Conservation (phyloP, 1,140 invertebrate genomes). For the Zaprionus ghesquierei region DNA sequence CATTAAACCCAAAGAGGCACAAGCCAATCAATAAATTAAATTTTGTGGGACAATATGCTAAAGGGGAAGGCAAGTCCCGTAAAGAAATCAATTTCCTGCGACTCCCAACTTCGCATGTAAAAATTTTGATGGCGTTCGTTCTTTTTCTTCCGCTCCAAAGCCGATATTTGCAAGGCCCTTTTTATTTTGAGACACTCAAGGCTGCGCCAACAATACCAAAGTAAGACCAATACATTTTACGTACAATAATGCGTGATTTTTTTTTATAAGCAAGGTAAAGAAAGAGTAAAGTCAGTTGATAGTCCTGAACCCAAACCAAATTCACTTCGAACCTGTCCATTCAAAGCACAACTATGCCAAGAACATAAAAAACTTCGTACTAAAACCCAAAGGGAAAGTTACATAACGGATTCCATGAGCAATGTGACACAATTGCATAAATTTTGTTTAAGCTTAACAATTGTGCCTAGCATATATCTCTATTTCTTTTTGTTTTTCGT, state of each 20-base stretch:
- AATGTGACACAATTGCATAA: constrained; percentile 35
- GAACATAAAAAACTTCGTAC: constrained; percentile 63
- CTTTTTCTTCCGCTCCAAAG: constrained; percentile 14
- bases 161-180: constrained; percentile 25
- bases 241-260: constrained; percentile 60
- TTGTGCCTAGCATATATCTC: too few species aligned
- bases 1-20: constrained; percentile 63
- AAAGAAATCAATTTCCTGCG: constrained; percentile 76
- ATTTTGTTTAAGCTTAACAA: constrained; percentile 69
- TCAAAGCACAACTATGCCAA: constrained; percentile 66
- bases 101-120: constrained; percentile 33
- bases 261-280: constrained; percentile 80
- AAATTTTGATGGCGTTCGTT: constrained; percentile 40
- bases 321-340: not conserved
- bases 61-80: constrained; percentile 35
- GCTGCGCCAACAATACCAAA: constrained; percentile 47
- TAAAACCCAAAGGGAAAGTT: constrained; percentile 63
- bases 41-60: constrained; percentile 62
- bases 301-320: constrained; percentile 26
- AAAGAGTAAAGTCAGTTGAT: constrained; percentile 64
- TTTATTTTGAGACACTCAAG: constrained; percentile 54
- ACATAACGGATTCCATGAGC: constrained; percentile 13
- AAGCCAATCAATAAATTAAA: constrained; percentile 72
- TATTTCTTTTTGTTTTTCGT: too few species aligned
- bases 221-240: constrained; percentile 46